Evolutionary conservation across 2,888 invertebrate genomes (phyloP).

Genomic region (Ochropleura leucogaster): DNA sequence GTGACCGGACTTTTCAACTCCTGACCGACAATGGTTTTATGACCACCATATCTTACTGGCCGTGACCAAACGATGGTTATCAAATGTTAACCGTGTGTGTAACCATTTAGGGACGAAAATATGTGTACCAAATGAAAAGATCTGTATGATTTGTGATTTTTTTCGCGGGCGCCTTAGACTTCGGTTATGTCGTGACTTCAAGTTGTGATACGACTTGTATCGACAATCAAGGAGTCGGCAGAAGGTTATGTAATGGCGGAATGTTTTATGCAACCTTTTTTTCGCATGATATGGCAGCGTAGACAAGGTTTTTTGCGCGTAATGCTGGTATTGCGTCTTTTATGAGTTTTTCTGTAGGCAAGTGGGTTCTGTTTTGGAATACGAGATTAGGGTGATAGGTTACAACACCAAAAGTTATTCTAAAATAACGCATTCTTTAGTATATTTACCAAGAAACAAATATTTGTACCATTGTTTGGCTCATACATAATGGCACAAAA

Average conservation of each 20-base stretch:
- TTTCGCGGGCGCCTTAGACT: slow-evolving; percentile 64
- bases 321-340: slow-evolving; percentile 53
- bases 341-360: slow-evolving; percentile 28
- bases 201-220: slow-evolving; percentile 55
- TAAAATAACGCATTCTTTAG: background rate
- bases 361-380: slow-evolving; percentile 34
- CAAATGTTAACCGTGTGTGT: slow-evolving; percentile 62
- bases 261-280: slow-evolving; percentile 64
- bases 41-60: slow-evolving; percentile 68
- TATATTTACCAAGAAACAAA: background rate
- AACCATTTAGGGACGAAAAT: slow-evolving; percentile 63
- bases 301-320: slow-evolving; percentile 62
- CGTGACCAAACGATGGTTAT: slow-evolving; percentile 73
- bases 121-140: slow-evolving; percentile 67
- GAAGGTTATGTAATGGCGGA: slow-evolving; percentile 66
- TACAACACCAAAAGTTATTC: background rate
- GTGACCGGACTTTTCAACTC: slow-evolving; percentile 71
- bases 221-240: slow-evolving; percentile 58
- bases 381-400: slow-evolving; percentile 35
- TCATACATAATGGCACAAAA: slow-evolving; percentile 5
- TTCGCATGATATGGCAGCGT: slow-evolving; percentile 50
- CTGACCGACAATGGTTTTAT: slow-evolving; percentile 74
- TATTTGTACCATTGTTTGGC: slow-evolving; percentile 8
- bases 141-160: slow-evolving; percentile 67
- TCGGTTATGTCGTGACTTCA: slow-evolving; percentile 52